phyloP scores from a whole-genome alignment of 1,140 invertebrate genomes.

The Neocloeon triangulifer region DNA sequence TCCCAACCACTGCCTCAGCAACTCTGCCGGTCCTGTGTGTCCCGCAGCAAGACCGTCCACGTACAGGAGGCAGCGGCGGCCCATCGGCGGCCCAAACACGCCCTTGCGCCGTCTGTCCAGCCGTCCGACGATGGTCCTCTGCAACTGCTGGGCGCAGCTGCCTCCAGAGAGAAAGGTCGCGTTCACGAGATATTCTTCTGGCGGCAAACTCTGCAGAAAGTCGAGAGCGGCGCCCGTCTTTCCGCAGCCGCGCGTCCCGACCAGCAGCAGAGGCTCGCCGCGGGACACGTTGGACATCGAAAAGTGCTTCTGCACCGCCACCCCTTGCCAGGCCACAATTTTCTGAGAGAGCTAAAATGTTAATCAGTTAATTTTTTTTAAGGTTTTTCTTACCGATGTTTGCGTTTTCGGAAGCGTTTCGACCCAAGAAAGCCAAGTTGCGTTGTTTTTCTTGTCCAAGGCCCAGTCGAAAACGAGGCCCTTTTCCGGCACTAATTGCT shows the following conservation, averaged over 20 bases:
- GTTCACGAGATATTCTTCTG: slow-evolving; percentile 64
- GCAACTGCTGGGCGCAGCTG: slow-evolving; percentile 61
- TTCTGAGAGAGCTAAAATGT: too few species aligned
- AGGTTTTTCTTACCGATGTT: too few species aligned
- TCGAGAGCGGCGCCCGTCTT: slow-evolving; percentile 72
- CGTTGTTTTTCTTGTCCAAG: slow-evolving; percentile 56
- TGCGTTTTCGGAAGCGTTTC: slow-evolving; percentile 39
- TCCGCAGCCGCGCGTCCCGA: slow-evolving; percentile 88
- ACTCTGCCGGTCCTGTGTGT: slow-evolving; percentile 76
- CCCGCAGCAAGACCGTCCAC: slow-evolving; percentile 89
- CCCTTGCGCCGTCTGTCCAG: slow-evolving; percentile 76
- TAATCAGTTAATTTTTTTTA: too few species aligned
- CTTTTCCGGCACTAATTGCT: slow-evolving; percentile 69
- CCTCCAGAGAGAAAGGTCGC: slow-evolving; percentile 78
- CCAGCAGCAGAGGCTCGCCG: slow-evolving; percentile 51
- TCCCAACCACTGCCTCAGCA: slow-evolving; percentile 82
- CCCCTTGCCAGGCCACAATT: too few species aligned
- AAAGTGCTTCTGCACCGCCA: too few species aligned
- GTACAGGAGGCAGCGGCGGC: slow-evolving; percentile 65
- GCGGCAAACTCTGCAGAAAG: slow-evolving; percentile 49
- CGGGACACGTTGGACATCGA: too few species aligned
- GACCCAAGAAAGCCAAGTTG: slow-evolving; percentile 58
- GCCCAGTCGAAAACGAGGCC: slow-evolving; percentile 62
- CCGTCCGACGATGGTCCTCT: slow-evolving; percentile 89
- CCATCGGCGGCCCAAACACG: slow-evolving; percentile 80